These are phyloP conservation scores for Xenopus petersii DNA, from an alignment of 2,797 vertebrate species.

Conservation along the genomic window DNA sequence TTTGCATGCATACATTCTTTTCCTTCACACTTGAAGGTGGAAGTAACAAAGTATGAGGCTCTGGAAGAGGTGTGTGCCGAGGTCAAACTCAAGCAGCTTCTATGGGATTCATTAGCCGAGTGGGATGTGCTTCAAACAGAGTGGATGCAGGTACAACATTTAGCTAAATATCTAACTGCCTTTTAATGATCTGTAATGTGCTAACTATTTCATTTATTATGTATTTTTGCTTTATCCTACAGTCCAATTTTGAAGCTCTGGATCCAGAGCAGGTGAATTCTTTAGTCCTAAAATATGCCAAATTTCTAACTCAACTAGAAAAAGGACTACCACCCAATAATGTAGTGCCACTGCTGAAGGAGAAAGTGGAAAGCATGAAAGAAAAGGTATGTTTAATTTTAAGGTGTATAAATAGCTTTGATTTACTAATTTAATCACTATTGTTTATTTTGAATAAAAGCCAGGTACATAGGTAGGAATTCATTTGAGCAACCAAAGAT, in stretches of 20 bases:
- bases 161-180: not conserved
- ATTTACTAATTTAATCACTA: no score
- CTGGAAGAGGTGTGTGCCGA: conserved; percentile 73
- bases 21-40: conserved; percentile 67
- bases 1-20: not conserved
- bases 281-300: conserved; percentile 74
- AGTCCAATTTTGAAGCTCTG: conserved; percentile 60
- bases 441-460: no score
- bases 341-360: conserved; percentile 71
- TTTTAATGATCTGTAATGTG: not conserved
- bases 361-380: conserved; percentile 73
- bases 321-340: conserved; percentile 77
- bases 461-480: no score
- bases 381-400: conserved; percentile 66
- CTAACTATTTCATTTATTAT: not conserved
- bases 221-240: conserved; percentile 17
- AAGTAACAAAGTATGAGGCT: conserved; percentile 75
- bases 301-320: conserved; percentile 77
- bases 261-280: conserved; percentile 71
- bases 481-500: no score
- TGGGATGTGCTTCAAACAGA: conserved; percentile 70
- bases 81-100: conserved; percentile 72
- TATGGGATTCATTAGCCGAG: conserved; percentile 78
- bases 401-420: no score
- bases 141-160: conserved; percentile 70